phyloP scores from a whole-genome alignment of 1,140 invertebrate species.

The Drosophila truncata region DNA sequence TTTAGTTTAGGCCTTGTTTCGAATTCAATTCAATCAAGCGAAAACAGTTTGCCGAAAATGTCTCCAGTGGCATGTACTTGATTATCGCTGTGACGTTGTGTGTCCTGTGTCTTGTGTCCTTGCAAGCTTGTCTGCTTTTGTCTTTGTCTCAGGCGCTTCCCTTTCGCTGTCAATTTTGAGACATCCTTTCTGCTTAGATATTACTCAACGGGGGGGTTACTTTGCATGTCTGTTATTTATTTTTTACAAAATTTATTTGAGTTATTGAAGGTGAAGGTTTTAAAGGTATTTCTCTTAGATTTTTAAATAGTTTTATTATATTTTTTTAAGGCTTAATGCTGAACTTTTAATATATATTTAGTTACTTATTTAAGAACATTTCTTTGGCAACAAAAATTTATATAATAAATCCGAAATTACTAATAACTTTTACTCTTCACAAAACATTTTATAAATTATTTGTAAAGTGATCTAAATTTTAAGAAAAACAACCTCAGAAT shows the following conservation, averaged over 20 bases:
- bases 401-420: neutral
- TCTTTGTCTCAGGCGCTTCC: constrained; percentile 11
- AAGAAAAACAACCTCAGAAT: neutral
- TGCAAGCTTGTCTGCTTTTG: constrained; percentile 7
- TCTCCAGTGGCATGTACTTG: constrained; percentile 81
- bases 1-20: constrained; percentile 65
- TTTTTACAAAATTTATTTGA: neutral
- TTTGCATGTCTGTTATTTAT: constrained; percentile 10
- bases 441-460: neutral
- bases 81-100: constrained; percentile 45
- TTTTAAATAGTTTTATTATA: neutral
- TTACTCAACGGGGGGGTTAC: neutral
- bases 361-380: neutral
- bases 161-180: constrained; percentile 13
- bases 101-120: constrained; percentile 22
- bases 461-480: neutral
- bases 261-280: neutral
- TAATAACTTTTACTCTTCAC: neutral
- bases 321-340: neutral
- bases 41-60: constrained; percentile 73
- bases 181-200: constrained; percentile 1
- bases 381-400: neutral
- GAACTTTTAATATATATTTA: neutral
- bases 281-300: too few species aligned
- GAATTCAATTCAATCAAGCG: constrained; percentile 79